Evolutionary conservation across 2,113 vertebrate species (phyloP), one percentile per base, ranked within the genome.

Genomic region (Danionella cerebrum): DNA sequence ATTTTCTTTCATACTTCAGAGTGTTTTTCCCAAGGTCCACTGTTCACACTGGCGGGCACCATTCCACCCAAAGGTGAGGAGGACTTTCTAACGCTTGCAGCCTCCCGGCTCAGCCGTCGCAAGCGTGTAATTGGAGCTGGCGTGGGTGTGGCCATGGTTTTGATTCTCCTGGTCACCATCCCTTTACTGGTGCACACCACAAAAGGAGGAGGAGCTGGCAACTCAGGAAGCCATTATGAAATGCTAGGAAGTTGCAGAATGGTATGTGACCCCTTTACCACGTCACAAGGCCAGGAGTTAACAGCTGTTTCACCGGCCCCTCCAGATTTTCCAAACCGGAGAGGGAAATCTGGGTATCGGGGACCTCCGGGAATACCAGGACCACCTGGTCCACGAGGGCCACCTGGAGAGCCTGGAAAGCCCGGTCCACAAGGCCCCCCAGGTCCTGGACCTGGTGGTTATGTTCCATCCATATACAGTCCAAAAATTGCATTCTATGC

Each of bases 401-500:
- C 94, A 0, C 90, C 91, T 0, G 94, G 95, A 44, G 95, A 95
- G 54, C 92, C 91, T 0, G 95, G 94, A 44, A 89, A 94, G 63
- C 92, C 93, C 0, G 95, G 95, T 0, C 93, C 93, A 0, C 93
- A 92, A 0, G 94, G 95, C 0, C 94, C 91, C 0, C 90, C 90
- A 0, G 94, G 94, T 0, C 93, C 94, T 0, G 94, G 95, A 0
- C 91, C 94, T 0, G 91, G 91, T 2, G 94, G 93, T 21, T 92
- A 93, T 55, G 90, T 88, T 24, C 88, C 92, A 2, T 92, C 94
- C 0, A 87, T 90, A 78, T 96, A 97, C 83, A 90, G 90, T 62
- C 93, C 94, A 25, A 94, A 94, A 76, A 98, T 98, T 1, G 96
- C 96, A 44, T 98, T 98, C 79, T 98, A 97, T 1, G 94, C 94